Evolutionary conservation across 2,888 invertebrate species (phyloP).

Genomic region (Zygothrica quintamaculata): DNA sequence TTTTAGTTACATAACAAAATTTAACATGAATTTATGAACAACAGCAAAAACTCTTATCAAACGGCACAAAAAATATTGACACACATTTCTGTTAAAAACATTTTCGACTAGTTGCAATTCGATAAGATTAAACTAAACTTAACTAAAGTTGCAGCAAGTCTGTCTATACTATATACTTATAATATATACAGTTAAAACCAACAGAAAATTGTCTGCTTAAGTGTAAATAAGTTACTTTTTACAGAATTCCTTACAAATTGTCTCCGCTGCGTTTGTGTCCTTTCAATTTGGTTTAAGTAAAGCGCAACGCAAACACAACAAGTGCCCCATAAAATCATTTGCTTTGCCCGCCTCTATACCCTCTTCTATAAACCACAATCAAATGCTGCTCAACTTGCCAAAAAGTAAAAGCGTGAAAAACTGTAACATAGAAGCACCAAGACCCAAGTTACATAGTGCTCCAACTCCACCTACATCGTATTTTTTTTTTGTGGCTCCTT

Average conservation of each 20-base stretch:
- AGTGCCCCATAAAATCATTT: slow-evolving; percentile 78
- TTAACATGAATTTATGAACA: slow-evolving; percentile 12
- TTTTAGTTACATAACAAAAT: slow-evolving; percentile 10
- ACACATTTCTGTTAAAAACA: slow-evolving; percentile 44
- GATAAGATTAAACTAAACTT: slow-evolving; percentile 44
- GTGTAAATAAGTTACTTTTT: too few relatives aligned
- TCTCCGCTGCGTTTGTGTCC: slow-evolving; percentile 58
- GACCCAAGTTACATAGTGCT: slow-evolving; percentile 19
- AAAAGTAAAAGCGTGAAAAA: slow-evolving; percentile 61
- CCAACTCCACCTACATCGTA: not conserved
- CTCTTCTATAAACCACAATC: not conserved
- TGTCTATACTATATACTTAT: too few relatives aligned
- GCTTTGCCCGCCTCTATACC: not conserved
- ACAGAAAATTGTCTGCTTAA: too few relatives aligned
- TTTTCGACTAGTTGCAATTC: slow-evolving; percentile 39
- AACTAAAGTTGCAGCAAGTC: slow-evolving; percentile 26
- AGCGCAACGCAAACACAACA: slow-evolving; percentile 77
- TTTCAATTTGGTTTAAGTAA: slow-evolving; percentile 78
- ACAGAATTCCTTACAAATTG: slow-evolving; percentile 22
- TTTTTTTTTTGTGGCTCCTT: too few relatives aligned
- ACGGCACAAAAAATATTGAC: slow-evolving; percentile 34
- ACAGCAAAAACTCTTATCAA: slow-evolving; percentile 25
- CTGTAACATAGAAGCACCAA: slow-evolving; percentile 33
- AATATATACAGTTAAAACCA: too few relatives aligned
- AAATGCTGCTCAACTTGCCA: slow-evolving; percentile 6